These are phyloP conservation scores for Vandiemenella viatica DNA, from an alignment of 2,888 invertebrate genomes.

Conservation along the genomic window DNA sequence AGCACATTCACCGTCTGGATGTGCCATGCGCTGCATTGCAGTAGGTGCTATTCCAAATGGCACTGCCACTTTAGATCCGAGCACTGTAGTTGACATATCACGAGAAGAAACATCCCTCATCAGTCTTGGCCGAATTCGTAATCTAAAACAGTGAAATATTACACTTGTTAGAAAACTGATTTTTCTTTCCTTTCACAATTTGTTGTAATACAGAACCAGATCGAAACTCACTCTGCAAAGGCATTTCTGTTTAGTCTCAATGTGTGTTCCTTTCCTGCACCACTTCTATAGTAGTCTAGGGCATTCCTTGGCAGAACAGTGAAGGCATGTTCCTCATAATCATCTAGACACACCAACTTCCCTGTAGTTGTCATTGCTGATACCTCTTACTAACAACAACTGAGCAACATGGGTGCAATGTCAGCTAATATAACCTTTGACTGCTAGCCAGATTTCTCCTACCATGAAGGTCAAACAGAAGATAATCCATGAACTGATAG, in stretches of 20 bases:
- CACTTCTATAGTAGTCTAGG: slow-evolving; percentile 73
- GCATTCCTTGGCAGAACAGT: slow-evolving; percentile 47
- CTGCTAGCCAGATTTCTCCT: too few species aligned
- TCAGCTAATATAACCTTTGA: too few species aligned
- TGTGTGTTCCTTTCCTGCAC: slow-evolving; percentile 67
- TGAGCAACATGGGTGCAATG: too few species aligned
- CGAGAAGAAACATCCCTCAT: slow-evolving; percentile 54
- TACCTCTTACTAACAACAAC: too few species aligned
- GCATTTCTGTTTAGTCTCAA: slow-evolving; percentile 56
- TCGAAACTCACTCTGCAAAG: slow-evolving; percentile 52
- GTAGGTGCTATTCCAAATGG: slow-evolving; percentile 75
- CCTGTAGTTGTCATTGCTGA: slow-evolving; percentile 49
- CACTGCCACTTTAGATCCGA: slow-evolving; percentile 50
- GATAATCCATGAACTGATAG: too few species aligned
- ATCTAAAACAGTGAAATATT: slow-evolving; percentile 36
- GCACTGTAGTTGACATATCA: slow-evolving; percentile 42
- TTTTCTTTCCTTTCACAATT: too few species aligned
- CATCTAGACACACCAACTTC: slow-evolving; percentile 48
- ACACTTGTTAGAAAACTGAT: too few species aligned
- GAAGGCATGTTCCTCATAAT: slow-evolving; percentile 58
- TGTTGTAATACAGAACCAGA: too few species aligned
- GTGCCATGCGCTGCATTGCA: slow-evolving; percentile 85
- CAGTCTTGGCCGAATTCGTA: slow-evolving; percentile 61
- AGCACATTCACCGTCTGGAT: slow-evolving; percentile 74
- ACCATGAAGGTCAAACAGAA: too few species aligned